A percentile compares a stretch with the other conserved stretches of the same genome.
These are phyloP conservation scores for Stomatorhinus walkeri DNA, from an alignment of 2,797 vertebrate genomes.

Conservation along the genomic window DNA sequence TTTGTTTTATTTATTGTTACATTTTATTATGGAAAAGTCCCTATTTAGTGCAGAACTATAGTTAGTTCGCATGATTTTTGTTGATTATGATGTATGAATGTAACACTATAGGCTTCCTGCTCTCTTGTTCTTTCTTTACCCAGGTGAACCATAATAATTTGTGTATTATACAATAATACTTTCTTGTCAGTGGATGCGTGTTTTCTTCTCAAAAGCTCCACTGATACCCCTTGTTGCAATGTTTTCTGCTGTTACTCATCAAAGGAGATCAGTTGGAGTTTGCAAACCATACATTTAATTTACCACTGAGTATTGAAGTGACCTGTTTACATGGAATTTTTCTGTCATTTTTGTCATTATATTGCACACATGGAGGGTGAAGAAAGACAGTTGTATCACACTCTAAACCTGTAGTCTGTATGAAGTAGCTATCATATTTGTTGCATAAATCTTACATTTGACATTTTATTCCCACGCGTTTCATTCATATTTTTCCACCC, in stretches of 20 bases:
- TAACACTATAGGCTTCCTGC: conserved; percentile 32
- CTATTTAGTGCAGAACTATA: not conserved
- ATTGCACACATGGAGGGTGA: not conserved
- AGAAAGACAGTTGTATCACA: not conserved
- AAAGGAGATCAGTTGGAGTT: not conserved
- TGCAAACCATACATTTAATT: not conserved
- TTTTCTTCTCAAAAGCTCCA: conserved; percentile 65
- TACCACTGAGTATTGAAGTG: not conserved
- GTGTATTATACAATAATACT: conserved; percentile 57
- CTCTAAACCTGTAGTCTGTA: not conserved
- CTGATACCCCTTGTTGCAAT: conserved; percentile 34
- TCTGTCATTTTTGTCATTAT: not conserved
- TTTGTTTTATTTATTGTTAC: not conserved
- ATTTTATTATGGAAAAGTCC: not conserved
- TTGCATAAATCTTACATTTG: not conserved
- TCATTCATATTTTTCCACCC: not conserved
- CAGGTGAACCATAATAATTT: conserved; percentile 51
- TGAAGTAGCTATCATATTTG: not conserved
- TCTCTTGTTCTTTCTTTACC: conserved; percentile 16
- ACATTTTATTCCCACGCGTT: not conserved
- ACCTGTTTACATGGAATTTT: not conserved
- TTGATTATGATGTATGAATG: conserved; percentile 41
- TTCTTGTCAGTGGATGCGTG: conserved; percentile 54
- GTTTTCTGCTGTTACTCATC: not conserved
- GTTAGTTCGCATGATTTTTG: conserved; percentile 36